Base-by-base conservation (phyloP, 2,113 vertebrate species). In the Channa argus region DNA sequence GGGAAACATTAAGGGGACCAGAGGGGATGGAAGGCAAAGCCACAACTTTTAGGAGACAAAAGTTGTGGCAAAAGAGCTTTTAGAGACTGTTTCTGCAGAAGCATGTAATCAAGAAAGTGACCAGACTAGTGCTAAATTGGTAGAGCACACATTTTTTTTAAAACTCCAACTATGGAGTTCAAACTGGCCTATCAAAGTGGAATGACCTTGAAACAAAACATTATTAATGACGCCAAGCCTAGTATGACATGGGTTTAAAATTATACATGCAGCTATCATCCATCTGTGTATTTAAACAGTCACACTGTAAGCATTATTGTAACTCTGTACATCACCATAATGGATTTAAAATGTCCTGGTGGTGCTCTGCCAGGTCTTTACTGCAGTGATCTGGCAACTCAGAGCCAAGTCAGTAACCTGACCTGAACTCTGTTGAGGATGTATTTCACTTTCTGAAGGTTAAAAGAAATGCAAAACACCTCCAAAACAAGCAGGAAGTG, bases 81-180 rank as follows among this genome's bases (percentile, higher is more conserved):
- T 45, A 71, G 61, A 34, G 13, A 5, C 53, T 3, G 49, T 24
- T 1, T 41, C 5, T 15, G 41, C 4, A 77, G 83, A 85, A 67
- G 61, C 61, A 85, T 83, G 4, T 50, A 66, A 37, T 66, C 61
- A 7, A 39, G 63, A 52, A 13, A 11, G 14, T 9, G 39, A 5
- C 10, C 49, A 50, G 41, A 47, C 55, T 61, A 44, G 60, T 44
- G 15, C 24, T 14, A 34, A 37, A 71, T 67, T 78, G 61, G 69
- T 68, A 45, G 67, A 53, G 3, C 3, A 36, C 2, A 56, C 24
- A 14, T 3, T 60, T 4, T 4, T 64, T 83, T 59, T 41, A 10
- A 74, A 34, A 14, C 46, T 66, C 3, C 37, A 47, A 39, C 33
- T 3, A 43, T 0, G 5, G 15, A 0, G 6, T 45, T 41, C 53